Base-by-base conservation (phyloP, 2,888 invertebrate species). In the Gnatocerus cornutus region DNA sequence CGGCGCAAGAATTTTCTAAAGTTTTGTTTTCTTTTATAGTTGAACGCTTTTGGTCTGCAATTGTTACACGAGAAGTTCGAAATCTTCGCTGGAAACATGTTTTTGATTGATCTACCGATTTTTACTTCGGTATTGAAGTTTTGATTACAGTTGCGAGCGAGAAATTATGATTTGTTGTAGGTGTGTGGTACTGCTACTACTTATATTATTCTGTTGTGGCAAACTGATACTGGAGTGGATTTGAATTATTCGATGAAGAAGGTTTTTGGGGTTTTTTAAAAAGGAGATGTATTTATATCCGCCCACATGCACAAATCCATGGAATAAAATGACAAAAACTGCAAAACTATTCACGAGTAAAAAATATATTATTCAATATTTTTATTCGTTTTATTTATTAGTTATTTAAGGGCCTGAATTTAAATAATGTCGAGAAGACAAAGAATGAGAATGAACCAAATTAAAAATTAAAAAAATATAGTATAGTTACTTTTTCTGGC, bases 191-290 rank as follows among this genome's bases (percentile, higher is more conserved):
- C 62, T n/a, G 62, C 62, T 7, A 62, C 62, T 7, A 62, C 62
- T 37, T 62, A 62, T 10, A 33, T 62, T 9, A 62, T 62, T 27
- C 12, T 62, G 10, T 14, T 62, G 3, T 50, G 37, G 41, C 62
- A 62, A 50, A 62, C 50, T 9, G 62, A 62, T 27, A 33, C 16
- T 9, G 30, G 16, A 50, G 48, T 65, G 3, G 65, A 65, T 27
- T 45, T 65, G 8, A 33, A 45, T 33, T 56, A 55, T 45, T 46
- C 65, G 4, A 56, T 65, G 46, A 65, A 65, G 33, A 65, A 55
- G 10, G 45, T 65, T 27, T 65, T 65, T 56, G 65, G 65, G 6
- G 65, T 65, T 4, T 45, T 56, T 10, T 65, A 39, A 65, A 56
- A 21, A n/a, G n/a, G n/a, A n/a, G n/a, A n/a, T n/a, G n/a, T n/a